Base-by-base conservation (phyloP, 2,888 invertebrate species). In the Watsonalla binaria region DNA sequence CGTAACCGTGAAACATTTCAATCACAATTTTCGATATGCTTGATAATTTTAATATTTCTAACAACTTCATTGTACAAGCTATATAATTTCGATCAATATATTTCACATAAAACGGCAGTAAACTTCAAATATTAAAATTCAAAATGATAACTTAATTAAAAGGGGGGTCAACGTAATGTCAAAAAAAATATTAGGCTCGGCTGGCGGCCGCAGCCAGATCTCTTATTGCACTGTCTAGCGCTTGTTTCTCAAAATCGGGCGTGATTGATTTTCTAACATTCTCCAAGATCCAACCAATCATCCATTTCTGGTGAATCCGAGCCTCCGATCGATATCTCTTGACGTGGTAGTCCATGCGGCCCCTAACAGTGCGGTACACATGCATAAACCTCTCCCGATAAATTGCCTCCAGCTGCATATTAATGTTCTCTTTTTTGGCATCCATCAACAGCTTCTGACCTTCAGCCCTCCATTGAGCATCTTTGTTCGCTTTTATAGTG, bases 331-430 rank as follows among this genome's bases (percentile, higher is more conserved):
- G 93, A 70, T 95, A 93, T 61, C 93, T 92, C 77, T 97, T 97
- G 5, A 96, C 92, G 82, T 99, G 97, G 81, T 97, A 99, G 77
- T 99, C 98, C 86, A 97, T 90, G 24, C 96, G 93, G 58, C 93
- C 94, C 82, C 94, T 96, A 0, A 96, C 94, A 58, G 84, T 84
- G 13, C 66, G 69, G 65, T 92, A 92, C 0, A 92, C 92, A 8
- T 78, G 68, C 82, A 92, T 86, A 47, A 92, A 67, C 54, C 94
- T 86, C 58, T 93, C 91, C 35, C 95, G 92, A 90, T 97, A 99
- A n/a, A 93, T 93, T 49, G 97, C 96, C 91, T 99, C 99, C 56
- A 99, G 85, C 84, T 99, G 99, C 73, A 99, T 93, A 4, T 92
- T 93, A 58, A 99, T 93, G 82, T 98, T 98, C 82, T 99, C 98